phyloP scores from a whole-genome alignment of 2,888 invertebrate species.

The Nysson spinosus region DNA sequence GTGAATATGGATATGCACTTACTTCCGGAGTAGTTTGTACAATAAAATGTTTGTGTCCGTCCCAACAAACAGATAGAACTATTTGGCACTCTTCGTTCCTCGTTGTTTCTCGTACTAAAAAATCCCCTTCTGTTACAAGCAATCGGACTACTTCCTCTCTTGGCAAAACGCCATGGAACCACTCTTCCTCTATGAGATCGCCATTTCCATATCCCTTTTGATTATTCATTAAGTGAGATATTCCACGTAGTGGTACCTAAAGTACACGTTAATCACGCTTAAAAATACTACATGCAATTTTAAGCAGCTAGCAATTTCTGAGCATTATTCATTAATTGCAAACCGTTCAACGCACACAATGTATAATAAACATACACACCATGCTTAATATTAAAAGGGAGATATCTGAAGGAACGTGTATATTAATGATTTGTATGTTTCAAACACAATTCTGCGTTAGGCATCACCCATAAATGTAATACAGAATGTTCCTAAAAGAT shows the following conservation, averaged over 20 bases:
- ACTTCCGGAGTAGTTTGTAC: constrained; percentile 96
- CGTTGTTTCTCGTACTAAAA: constrained; percentile 94
- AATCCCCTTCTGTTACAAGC: constrained; percentile 95
- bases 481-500: too few relatives aligned
- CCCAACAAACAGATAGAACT: constrained; percentile 96
- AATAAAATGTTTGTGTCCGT: constrained; percentile 97
- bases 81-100: constrained; percentile 94
- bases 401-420: too few relatives aligned
- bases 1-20: constrained; percentile 45
- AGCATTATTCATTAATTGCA: too few relatives aligned
- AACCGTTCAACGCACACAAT: too few relatives aligned
- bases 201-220: constrained; percentile 80
- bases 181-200: constrained; percentile 92
- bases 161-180: constrained; percentile 98
- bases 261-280: not conserved
- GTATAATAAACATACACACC: too few relatives aligned
- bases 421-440: too few relatives aligned
- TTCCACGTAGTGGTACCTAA: constrained; percentile 70
- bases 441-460: too few relatives aligned
- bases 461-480: too few relatives aligned
- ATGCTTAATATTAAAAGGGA: too few relatives aligned
- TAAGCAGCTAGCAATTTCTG: too few relatives aligned
- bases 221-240: constrained; percentile 63
- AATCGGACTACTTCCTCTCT: constrained; percentile 96
- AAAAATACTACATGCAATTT: too few relatives aligned